Evolutionary conservation across 2,113 vertebrate species (phyloP), one percentile per base, ranked within the genome.

Genomic region (Vireo altiloquus): DNA sequence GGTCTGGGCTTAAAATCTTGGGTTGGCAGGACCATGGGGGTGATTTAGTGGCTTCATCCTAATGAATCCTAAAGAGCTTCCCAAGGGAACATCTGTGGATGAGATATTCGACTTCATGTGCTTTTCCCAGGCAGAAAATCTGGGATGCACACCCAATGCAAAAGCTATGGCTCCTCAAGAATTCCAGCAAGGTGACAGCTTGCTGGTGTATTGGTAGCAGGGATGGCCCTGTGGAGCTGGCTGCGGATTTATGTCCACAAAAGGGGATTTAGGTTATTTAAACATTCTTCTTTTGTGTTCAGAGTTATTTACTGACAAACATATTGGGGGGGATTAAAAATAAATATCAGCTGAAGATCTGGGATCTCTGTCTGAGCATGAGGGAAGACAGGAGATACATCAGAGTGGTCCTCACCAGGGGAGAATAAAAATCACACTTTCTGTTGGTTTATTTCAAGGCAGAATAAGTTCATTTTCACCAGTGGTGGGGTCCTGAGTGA

Each of bases 281-380:
- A 82, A 63, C 15, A 4, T 78, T 86, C 47, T 10, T 21, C 37
- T 39, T 83, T 74, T 40, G 60, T 37, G 49, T 74, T 74, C 64
- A 54, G 90, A 81, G 68, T 64, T 92, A 56, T 82, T 94, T 89
- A 14, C 81, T 37, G 77, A 89, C 44, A 75, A 87, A 87, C 40
- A 82, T 50, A 63, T 8, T 27, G 75, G 10, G 28, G 54, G 31
- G 40, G 9, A 68, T 87, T 84, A 71, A 84, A 91, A 91, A 71
- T 25, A 87, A 89, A 76, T 15, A 56, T 52, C 0, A 3, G 27
- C 64, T 57, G 50, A 77, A 59, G 72, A 65, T 76, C 69, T 61
- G 63, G 64, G 65, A 30, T 74, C 78, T 91, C 71, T 81, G 31
- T 37, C n/a, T 2, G 5, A 86, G 54, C 47, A 15, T 9, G 60